Evolutionary conservation across 1,140 invertebrate genomes (phyloP).

Genomic region (Homarus americanus): DNA sequence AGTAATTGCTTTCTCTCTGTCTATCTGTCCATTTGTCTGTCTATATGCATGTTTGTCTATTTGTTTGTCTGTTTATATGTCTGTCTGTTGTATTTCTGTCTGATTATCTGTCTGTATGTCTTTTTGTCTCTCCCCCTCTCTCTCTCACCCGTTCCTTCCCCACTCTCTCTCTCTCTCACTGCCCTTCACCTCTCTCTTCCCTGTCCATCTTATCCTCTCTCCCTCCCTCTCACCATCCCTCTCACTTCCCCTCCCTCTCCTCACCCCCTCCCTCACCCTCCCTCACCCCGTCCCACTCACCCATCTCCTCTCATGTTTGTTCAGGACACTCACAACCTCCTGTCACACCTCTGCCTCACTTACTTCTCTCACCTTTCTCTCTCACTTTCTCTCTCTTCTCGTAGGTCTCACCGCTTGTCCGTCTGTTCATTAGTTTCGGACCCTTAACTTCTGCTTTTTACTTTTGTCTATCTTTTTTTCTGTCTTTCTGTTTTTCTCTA

Average conservation of each 20-base stretch:
- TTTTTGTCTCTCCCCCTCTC: not conserved
- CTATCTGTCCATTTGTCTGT: not conserved
- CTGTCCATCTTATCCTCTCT: not conserved
- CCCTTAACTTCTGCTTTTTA: not conserved
- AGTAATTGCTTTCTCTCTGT: not conserved
- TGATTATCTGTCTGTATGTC: not conserved
- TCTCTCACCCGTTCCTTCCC: not conserved
- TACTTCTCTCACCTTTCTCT: conserved; percentile 10
- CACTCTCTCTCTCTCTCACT: not conserved
- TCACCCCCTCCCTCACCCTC: not conserved
- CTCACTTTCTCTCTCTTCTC: conserved; percentile 8
- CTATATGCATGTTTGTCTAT: not conserved
- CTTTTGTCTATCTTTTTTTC: not conserved
- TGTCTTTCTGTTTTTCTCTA: not conserved
- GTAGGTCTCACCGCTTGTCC: no score
- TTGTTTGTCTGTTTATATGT: not conserved
- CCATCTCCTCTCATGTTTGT: not conserved
- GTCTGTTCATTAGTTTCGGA: not conserved
- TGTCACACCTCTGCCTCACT: conserved; percentile 21
- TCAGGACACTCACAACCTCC: not conserved
- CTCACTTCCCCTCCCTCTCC: conserved; percentile 36
- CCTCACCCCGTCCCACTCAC: not conserved
- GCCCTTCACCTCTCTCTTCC: not conserved
- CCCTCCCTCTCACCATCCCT: conserved; percentile 30
- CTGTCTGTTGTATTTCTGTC: not conserved